Conservation (phyloP, 2,888 invertebrate species). For the Poecilobothrus nobilitatus region DNA sequence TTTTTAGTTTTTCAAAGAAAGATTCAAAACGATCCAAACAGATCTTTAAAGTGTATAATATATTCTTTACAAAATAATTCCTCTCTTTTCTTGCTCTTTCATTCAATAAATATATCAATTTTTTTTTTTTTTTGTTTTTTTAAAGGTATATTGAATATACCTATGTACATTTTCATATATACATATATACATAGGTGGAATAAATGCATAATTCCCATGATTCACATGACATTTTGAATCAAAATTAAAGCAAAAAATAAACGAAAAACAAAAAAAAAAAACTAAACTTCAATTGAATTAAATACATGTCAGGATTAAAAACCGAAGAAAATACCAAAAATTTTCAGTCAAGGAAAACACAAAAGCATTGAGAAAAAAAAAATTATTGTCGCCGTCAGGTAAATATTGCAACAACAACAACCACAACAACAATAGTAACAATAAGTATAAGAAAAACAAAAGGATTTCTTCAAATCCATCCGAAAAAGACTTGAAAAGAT, state of each 20-base stretch:
- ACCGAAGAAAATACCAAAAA: neutral
- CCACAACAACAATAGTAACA: neutral
- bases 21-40: too few relatives aligned
- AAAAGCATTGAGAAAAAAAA: neutral
- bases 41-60: too few relatives aligned
- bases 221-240: conserved; percentile 6
- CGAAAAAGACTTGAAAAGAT: neutral
- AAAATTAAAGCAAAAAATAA: too few relatives aligned
- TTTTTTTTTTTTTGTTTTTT: too few relatives aligned
- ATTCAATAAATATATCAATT: too few relatives aligned
- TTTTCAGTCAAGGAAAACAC: neutral
- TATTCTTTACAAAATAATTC: too few relatives aligned
- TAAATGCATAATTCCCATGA: conserved; percentile 1
- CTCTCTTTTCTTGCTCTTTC: too few relatives aligned
- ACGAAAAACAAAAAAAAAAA: neutral
- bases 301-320: neutral
- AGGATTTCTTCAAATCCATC: neutral
- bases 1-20: too few relatives aligned
- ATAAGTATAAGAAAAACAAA: neutral
- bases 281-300: neutral
- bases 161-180: too few relatives aligned
- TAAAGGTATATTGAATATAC: too few relatives aligned
- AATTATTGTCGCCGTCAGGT: conserved; percentile 1
- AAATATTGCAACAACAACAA: neutral
- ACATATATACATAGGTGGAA: neutral